These are phyloP conservation scores for Drosophila pandora DNA, from an alignment of 1,140 invertebrate species.

Conservation along the genomic window DNA sequence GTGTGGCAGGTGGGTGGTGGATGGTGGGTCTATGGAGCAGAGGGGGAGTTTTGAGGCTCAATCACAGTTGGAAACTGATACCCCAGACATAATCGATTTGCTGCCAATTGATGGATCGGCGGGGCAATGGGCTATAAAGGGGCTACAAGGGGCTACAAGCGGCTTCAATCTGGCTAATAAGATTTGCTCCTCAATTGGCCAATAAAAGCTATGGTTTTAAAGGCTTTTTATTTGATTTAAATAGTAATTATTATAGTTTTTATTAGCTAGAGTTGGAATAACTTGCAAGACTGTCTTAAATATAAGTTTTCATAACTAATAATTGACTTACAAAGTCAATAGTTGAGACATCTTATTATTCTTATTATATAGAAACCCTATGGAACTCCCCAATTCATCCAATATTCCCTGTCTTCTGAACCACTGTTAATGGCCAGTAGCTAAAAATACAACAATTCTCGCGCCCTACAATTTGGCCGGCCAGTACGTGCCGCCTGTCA, in stretches of 20 bases:
- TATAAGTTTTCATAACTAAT: too few species aligned
- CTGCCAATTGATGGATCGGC: constrained; percentile 34
- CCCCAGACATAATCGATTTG: constrained; percentile 43
- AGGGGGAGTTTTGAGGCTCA: neutral
- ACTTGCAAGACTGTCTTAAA: too few species aligned
- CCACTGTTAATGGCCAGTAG: constrained; percentile 37
- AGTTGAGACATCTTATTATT: too few species aligned
- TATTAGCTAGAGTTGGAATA: too few species aligned
- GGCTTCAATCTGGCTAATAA: constrained; percentile 9
- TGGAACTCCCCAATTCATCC: neutral
- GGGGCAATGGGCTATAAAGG: neutral
- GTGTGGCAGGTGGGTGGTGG: neutral
- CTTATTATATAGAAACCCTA: too few species aligned
- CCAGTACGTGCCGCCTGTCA: constrained; percentile 60
- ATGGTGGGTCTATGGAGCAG: neutral
- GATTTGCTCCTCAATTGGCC: neutral
- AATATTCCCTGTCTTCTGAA: neutral
- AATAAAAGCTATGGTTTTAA: neutral
- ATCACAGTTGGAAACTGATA: constrained; percentile 36
- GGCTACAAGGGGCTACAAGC: constrained; percentile 4
- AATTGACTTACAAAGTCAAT: too few species aligned
- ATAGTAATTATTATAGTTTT: neutral
- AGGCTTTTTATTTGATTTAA: neutral
- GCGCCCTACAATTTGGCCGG: constrained; percentile 63
- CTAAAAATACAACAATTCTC: constrained; percentile 62